Base-by-base conservation (phyloP, 30 jellyfish, hydroid and myxozoan genomes). In the Hydractinia echinata region DNA sequence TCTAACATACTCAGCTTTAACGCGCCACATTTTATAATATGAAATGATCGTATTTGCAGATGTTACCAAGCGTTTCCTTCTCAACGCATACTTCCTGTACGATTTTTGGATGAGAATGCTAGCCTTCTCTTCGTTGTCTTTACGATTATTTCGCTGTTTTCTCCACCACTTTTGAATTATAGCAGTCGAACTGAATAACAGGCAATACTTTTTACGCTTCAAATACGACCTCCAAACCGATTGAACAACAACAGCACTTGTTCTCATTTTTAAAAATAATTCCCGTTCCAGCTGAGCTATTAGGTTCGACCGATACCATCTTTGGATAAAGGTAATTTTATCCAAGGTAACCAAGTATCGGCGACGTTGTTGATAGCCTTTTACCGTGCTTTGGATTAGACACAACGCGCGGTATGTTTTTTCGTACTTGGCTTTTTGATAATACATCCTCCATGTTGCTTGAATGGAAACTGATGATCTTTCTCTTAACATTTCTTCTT, bases 91-190 rank as follows among this genome's bases (percentile, higher is more conserved):
- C 79, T 68, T 62, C 44, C 92, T 61, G 79, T 15, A 81, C 76
- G 16, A 53, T 1, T 76, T 52, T 76, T 88, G 96, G 50, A 83
- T 55, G 56, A 79, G n/a, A 61, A 61, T 54, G 8, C 64, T 81
- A 68, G 93, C 93, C 73, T 50, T 44, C 55, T 82, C 67, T 18
- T 49, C 8, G 55, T 79, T 85, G 48, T 67, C 4, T 6, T 4
- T 13, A 7, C 74, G 9, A 51, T 44, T 6, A 7, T 6, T 44
- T 6, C 19, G 16, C 10, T 64, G 74, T 7, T 64, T 64, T 64
- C 74, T 64, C 74, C 74, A 64, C 74, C 74, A 64, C 16, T 44
- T 5, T 71, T 71, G 81, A 8, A 71, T 71, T 15, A 58, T 71
- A 9, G 51, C 51, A 19, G 51, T 71, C 30, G 81, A 30, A 1